Base-by-base conservation (phyloP, 2,113 vertebrate genomes). In the Cebidichthys violaceus region DNA sequence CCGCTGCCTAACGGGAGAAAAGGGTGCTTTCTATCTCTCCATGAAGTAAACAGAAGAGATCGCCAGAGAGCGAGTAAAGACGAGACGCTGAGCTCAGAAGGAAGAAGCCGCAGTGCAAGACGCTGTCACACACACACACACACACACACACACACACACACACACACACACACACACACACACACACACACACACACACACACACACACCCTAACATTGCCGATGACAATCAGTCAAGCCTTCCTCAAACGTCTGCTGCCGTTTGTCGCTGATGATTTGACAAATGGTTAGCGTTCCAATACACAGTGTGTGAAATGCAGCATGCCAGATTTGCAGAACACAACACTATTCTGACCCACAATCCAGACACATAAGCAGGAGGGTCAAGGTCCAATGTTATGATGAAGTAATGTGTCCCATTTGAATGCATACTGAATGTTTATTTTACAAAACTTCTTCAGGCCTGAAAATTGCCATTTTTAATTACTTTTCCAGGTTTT, bases 31-130 rank as follows among this genome's bases (percentile, higher is more conserved):
- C 81, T 70, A 89, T 85, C 54, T 74, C 35, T 33, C 33, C 24
- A 64, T 41, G 2, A 70, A 81, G 85, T 85, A 88, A 89, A 92
- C 82, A 87, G 41, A 68, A 13, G 35, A 75, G 52, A 71, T 77
- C 74, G 89, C 71, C 83, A 82, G 47, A 45, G 70, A 77, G 71
- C 17, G 59, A 62, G 70, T 41, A 69, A 76, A 87, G 77, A 85
- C 64, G n/a, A 80, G 71, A 82, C 54, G 33, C 61, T 64, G 68
- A 54, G 81, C 70, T 75, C 33, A 66, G 43, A 81, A 87, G 81
- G 33, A 86, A 84, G 84, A 81, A 20, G 67, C 62, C 0, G 22
- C 67, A 75, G 79, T 79, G 77, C 43, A 80, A 75, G 75, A 85
- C 67, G 84, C 71, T 77, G 57, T 75, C 52, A 45, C 54, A 50